Evolutionary conservation across 2,797 vertebrate species (phyloP), one percentile per base, ranked within the genome.

Genomic region (Hozukius guyotensis): DNA sequence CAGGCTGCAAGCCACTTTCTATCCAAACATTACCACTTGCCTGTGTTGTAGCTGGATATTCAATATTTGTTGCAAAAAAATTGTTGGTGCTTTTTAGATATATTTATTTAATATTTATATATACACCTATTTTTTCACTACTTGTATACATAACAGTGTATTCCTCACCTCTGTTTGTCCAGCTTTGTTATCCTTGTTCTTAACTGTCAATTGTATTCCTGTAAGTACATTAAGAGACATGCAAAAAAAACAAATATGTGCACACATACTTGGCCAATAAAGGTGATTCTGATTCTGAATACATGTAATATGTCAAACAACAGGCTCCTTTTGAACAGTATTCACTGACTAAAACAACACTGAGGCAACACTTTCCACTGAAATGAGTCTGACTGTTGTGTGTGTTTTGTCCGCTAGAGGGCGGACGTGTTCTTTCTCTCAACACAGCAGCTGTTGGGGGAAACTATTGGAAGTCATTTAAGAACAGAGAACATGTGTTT

Each of bases 381-480:
- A 61, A 55, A 13, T 29, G 2, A 5, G 1, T 14, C 29, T 36
- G 20, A 13, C 7, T 62, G 11, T 20, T 31, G 8, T 25, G 8
- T 63, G 2, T 20, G 8, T 31, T 77, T 76, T 64, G 20, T 76
- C 86, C 80, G 78, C 56, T 5, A 83, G 80, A 52, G 63, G 78
- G 77, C 70, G 80, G 63, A 57, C 2, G 6, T 53, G 63, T 13
- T 74, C 79, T 60, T 46, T 70, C 13, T 49, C 22, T 60, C 2
- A 13, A 7, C 13, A 12, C 9, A 16, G 8, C 38, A 27, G 18
- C 14, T 12, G 60, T 8, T 53, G 38, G 56, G 56, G 0, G 49
- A 72, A 69, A 56, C 53, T 27, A 16, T 6, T 25, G 25, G 29
- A 57, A 46, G 32, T 46, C 59, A 59, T 10, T 72, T 38, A 38